Conservation (phyloP, 2,797 vertebrate species). For the Chanos chanos region DNA sequence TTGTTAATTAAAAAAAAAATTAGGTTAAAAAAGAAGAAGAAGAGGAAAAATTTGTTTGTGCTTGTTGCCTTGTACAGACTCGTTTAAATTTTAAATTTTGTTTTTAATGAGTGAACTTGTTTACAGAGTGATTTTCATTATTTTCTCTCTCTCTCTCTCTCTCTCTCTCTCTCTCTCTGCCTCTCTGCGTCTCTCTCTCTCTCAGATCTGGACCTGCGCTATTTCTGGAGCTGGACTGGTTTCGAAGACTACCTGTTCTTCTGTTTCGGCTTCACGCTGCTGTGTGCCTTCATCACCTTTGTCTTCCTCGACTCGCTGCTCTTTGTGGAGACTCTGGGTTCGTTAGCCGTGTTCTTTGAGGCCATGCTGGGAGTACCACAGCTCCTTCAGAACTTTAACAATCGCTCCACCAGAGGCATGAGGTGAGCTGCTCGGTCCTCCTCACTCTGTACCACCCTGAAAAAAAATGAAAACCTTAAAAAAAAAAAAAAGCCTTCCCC, state of each 20-base stretch:
- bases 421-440: constrained; percentile 57
- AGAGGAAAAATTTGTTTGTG: too few species aligned
- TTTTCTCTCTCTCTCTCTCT: neutral
- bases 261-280: constrained; percentile 69
- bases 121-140: neutral
- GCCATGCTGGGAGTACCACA: constrained; percentile 80
- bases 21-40: too few species aligned
- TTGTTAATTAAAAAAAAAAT: too few species aligned
- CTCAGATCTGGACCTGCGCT: constrained; percentile 67
- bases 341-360: constrained; percentile 72
- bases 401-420: constrained; percentile 77
- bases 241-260: constrained; percentile 80
- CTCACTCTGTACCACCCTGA: too few species aligned
- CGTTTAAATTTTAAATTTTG: neutral
- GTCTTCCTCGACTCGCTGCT: constrained; percentile 70
- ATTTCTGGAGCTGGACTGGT: constrained; percentile 78
- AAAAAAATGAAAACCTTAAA: neutral
- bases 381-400: constrained; percentile 74
- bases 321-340: constrained; percentile 75
- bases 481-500: neutral
- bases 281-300: constrained; percentile 67
- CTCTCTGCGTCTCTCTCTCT: constrained; percentile 3
- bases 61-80: too few species aligned
- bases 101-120: neutral
- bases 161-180: neutral